These are phyloP conservation scores for Apomyelois bistriatella DNA, from an alignment of 2,888 invertebrate genomes.

Conservation along the genomic window DNA sequence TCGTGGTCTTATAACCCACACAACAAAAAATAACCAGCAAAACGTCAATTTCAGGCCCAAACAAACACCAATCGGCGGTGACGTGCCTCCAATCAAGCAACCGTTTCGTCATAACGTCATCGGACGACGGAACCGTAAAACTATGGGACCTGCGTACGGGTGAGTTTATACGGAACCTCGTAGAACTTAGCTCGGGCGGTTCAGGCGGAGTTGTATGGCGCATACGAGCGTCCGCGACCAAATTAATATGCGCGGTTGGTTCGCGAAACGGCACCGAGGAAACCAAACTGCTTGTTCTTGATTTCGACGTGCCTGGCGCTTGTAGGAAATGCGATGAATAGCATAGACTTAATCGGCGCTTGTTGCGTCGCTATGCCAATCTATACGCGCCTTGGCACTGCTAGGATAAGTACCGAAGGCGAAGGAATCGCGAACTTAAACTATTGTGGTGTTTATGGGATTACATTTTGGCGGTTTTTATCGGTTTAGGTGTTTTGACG, in stretches of 20 bases:
- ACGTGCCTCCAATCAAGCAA: slow-evolving; percentile 98
- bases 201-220: slow-evolving; percentile 99
- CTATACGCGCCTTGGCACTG: slow-evolving; percentile 72
- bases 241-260: slow-evolving; percentile 98
- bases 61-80: slow-evolving; percentile 98
- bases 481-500: background rate
- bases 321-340: slow-evolving; percentile 81
- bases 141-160: slow-evolving; percentile 98
- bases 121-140: slow-evolving; percentile 99
- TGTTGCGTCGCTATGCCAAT: slow-evolving; percentile 67
- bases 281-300: slow-evolving; percentile 97
- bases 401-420: slow-evolving; percentile 25
- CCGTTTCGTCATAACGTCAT: slow-evolving; percentile 98
- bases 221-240: slow-evolving; percentile 95
- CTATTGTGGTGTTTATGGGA: background rate
- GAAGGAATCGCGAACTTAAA: background rate
- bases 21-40: background rate
- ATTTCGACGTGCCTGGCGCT: slow-evolving; percentile 93
- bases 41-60: slow-evolving; percentile 83
- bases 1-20: too few species aligned
- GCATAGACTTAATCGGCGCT: slow-evolving; percentile 72
- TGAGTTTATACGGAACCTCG: slow-evolving; percentile 97
- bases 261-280: slow-evolving; percentile 99
- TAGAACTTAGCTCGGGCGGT: slow-evolving; percentile 95
- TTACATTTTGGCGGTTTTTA: background rate